phyloP scores from a whole-genome alignment of 2,797 vertebrate genomes.

The Cyclopterus lumpus region DNA sequence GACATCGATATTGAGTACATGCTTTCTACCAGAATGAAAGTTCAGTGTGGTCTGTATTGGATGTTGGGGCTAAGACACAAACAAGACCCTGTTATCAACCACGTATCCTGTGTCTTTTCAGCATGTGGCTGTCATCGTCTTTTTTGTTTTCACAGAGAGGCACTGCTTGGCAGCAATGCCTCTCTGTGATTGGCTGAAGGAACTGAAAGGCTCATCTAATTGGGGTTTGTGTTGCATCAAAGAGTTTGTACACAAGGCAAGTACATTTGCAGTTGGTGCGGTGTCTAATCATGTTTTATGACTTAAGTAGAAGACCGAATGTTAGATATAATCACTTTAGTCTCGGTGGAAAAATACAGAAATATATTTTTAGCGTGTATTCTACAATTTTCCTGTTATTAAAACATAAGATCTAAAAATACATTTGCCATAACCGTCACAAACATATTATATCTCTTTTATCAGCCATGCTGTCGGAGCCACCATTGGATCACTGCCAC shows the following conservation, averaged over 20 bases:
- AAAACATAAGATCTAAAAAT: neutral
- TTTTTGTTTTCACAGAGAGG: slow-evolving; percentile 56
- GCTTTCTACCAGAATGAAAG: slow-evolving; percentile 39
- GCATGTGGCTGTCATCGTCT: slow-evolving; percentile 29
- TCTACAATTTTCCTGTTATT: neutral
- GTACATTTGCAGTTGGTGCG: slow-evolving; percentile 21
- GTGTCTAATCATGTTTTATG: neutral
- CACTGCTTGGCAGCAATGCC: slow-evolving; percentile 48
- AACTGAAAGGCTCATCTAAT: slow-evolving; percentile 37
- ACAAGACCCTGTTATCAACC: slow-evolving; percentile 14
- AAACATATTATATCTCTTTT: neutral
- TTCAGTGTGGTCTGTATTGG: slow-evolving; percentile 20
- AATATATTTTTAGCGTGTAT: neutral
- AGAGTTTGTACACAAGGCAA: slow-evolving; percentile 25
- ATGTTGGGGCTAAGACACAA: slow-evolving; percentile 23
- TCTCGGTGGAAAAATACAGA: neutral
- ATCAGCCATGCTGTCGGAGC: slow-evolving; percentile 10
- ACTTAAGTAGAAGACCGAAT: neutral
- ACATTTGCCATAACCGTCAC: neutral
- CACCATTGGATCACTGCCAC: slow-evolving; percentile 35
- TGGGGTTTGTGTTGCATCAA: slow-evolving; percentile 24
- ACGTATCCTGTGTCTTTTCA: slow-evolving; percentile 39
- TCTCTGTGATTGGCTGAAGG: slow-evolving; percentile 42
- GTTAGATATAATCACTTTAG: neutral
- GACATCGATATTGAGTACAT: neutral